Percentiles rank a stretch among this genome's conserved stretches.
phyloP scores from a whole-genome alignment of 2,113 vertebrate species.

The Chinchilla lanigera region DNA sequence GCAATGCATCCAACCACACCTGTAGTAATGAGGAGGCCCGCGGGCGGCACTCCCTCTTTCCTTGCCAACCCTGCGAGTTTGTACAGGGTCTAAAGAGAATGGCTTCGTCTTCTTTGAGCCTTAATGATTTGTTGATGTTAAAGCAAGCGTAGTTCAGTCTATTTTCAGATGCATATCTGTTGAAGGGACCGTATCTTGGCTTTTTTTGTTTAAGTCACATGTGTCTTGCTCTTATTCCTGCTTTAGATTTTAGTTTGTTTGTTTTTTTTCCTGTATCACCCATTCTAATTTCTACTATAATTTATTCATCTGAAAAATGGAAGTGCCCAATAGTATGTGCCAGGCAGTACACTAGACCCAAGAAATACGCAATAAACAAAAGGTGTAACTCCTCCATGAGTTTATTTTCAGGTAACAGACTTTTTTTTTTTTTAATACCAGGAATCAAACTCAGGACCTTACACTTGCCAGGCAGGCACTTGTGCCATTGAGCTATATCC shows the following conservation, averaged over 20 bases:
- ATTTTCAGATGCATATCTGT: background rate
- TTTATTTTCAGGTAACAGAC: conserved; percentile 53
- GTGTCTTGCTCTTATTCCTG: background rate
- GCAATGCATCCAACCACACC: conserved; percentile 70
- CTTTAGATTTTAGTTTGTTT: background rate
- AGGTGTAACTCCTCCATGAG: background rate
- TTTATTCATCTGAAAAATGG: background rate
- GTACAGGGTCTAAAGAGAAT: conserved; percentile 63
- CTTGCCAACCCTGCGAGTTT: conserved; percentile 70
- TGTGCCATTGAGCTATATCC: no score
- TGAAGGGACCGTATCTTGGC: background rate
- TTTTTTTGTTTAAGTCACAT: conserved; percentile 21
- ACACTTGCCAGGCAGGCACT: no score
- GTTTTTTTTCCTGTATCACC: background rate
- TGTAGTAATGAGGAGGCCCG: conserved; percentile 32
- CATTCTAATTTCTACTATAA: background rate
- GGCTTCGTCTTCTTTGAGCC: conserved; percentile 23
- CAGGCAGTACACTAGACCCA: background rate
- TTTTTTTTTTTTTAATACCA: no score
- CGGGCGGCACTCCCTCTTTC: background rate
- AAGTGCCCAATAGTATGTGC: background rate
- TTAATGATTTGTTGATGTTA: conserved; percentile 62
- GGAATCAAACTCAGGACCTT: no score
- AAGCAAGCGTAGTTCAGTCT: conserved; percentile 50
- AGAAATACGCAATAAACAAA: background rate